phyloP scores from a whole-genome alignment of 2,797 vertebrate species.

The Agapornis canus region DNA sequence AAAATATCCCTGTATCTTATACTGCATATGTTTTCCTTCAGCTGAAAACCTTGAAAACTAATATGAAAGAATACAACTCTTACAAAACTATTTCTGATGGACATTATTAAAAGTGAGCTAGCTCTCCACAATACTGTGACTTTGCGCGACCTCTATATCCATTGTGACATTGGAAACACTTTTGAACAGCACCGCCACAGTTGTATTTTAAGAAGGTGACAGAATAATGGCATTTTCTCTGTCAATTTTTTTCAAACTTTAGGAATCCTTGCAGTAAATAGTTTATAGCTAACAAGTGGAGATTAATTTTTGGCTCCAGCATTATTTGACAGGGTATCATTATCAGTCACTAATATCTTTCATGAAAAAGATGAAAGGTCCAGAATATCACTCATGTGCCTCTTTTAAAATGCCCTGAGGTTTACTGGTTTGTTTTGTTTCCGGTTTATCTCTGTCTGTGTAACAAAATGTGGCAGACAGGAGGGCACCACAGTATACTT shows the following conservation, averaged over 20 bases:
- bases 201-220: not conserved
- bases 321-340: slow-evolving; percentile 32
- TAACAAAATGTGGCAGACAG: slow-evolving; percentile 42
- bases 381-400: slow-evolving; percentile 12
- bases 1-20: not conserved
- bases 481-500: not conserved
- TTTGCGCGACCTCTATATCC: not conserved
- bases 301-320: slow-evolving; percentile 30
- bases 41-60: not conserved
- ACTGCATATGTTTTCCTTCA: not conserved
- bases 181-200: not conserved
- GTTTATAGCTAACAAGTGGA: slow-evolving; percentile 17
- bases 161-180: not conserved
- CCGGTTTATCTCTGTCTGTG: slow-evolving; percentile 48
- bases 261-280: slow-evolving; percentile 14
- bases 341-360: slow-evolving; percentile 37
- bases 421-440: slow-evolving; percentile 4
- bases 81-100: not conserved
- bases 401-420: slow-evolving; percentile 41
- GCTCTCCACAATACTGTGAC: not conserved
- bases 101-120: not conserved
- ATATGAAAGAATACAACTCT: not conserved
- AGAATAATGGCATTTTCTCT: not conserved
- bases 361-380: slow-evolving; percentile 36
- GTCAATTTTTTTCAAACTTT: not conserved